Evolutionary conservation across 1,140 invertebrate species (phyloP), one percentile per base, ranked within the genome.

Genomic region (Oryctes rhinoceros): DNA sequence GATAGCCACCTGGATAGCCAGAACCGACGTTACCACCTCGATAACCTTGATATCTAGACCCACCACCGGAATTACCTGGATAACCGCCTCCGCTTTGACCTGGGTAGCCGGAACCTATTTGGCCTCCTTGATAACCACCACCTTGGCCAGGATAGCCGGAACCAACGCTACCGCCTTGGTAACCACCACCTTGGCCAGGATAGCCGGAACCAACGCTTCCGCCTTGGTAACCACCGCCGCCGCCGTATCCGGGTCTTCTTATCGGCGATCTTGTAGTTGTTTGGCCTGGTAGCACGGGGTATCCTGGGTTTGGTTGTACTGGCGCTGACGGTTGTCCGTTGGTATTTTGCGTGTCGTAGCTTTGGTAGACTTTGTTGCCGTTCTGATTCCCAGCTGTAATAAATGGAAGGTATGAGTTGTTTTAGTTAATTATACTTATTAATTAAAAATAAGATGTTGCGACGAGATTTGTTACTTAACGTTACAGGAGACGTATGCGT

Each of bases 221-320:
- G 62, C 77, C 77, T 35, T 49, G 47, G n/a, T 78, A 78, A 59
- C 77, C 77, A 48, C 48, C 77, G 30, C 77, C 49, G 20, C 77
- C 49, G 6, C 49, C 30, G 11, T 11, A 35, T 5, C 11, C 11
- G 10, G 77, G 77, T 78, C 77, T 78, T 59, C 77, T 78, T 3
- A 30, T 53, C 5, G 77, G 77, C 4, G 47, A 3, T 24, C 77
- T 78, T 3, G 77, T 78, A 48, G 77, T 78, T 4, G 77, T 78
- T 78, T 78, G 77, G 7, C 77, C 77, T 15, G 77, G 77, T 53
- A 78, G 0, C 7, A 59, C 24, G 0, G 77, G 77, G 39, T 78
- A 78, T 37, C 0, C 76, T 77, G 76, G 76, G 7, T 76, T 76
- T 49, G 75, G 75, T 10, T 53, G 18, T 3, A 1, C 53, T 1